Percentiles rank a stretch among this genome's conserved stretches.
phyloP scores from a whole-genome alignment of 2,888 invertebrate genomes.

The Cantharis rustica region DNA sequence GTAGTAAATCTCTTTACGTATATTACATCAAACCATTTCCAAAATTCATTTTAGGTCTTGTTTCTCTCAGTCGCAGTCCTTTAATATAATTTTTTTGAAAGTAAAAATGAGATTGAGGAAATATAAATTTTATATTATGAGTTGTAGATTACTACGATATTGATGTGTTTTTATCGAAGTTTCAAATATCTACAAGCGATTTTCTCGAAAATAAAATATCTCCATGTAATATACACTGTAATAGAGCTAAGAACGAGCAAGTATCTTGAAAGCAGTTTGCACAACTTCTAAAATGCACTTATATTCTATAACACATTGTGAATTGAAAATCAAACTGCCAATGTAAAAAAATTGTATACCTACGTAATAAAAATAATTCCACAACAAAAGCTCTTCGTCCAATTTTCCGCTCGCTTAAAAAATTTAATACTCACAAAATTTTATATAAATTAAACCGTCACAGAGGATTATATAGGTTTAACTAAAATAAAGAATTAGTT shows the following conservation, averaged over 20 bases:
- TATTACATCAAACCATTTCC: constrained; percentile 12
- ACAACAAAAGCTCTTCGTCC: background rate
- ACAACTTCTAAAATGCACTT: background rate
- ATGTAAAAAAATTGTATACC: background rate
- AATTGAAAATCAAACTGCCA: background rate
- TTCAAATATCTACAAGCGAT: constrained; percentile 5
- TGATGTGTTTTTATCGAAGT: constrained; percentile 16
- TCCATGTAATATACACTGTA: background rate
- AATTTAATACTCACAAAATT: background rate
- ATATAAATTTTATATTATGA: background rate
- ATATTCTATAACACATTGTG: background rate
- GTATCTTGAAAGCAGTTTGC: background rate
- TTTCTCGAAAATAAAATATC: background rate
- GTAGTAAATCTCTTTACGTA: constrained; percentile 14
- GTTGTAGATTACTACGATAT: constrained; percentile 3
- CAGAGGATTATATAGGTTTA: background rate
- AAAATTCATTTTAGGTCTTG: constrained; percentile 18
- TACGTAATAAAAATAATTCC: background rate
- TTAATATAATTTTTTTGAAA: background rate
- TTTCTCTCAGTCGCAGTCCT: background rate
- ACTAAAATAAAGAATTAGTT: background rate
- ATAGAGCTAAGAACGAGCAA: background rate
- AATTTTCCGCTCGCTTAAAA: background rate
- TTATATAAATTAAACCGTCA: background rate
- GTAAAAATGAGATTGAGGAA: background rate